Evolutionary conservation across 92 coral and sea anemone genomes (phyloP).

Genomic region (Siderastrea siderea): DNA sequence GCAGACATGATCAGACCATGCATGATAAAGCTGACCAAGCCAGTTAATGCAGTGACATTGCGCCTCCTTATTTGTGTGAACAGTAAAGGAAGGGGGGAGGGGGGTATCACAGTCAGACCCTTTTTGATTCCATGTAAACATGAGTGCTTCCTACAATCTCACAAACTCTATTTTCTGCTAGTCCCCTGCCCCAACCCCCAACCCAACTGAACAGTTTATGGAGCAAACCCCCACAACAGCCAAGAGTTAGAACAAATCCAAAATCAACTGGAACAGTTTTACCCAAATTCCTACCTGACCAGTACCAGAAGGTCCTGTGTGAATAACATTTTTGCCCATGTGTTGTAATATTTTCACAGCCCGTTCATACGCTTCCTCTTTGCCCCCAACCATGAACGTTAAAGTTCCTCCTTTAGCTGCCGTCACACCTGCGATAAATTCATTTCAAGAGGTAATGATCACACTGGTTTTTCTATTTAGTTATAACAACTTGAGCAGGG

Average conservation of each 20-base stretch:
- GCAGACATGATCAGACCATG: too few species aligned
- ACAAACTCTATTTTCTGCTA: too few species aligned
- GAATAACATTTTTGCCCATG: slow-evolving; percentile 95
- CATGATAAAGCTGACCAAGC: neutral
- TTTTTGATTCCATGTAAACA: neutral
- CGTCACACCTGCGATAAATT: slow-evolving; percentile 73
- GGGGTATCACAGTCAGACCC: too few species aligned
- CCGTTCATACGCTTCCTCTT: slow-evolving; percentile 83
- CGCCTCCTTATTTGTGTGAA: too few species aligned
- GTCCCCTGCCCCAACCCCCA: too few species aligned
- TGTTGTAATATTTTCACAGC: slow-evolving; percentile 85
- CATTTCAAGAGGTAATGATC: neutral
- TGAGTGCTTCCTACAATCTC: too few species aligned
- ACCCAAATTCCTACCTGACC: slow-evolving; percentile 79
- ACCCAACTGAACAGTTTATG: neutral
- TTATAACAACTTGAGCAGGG: too few species aligned
- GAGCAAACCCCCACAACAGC: neutral
- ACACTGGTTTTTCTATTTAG: neutral
- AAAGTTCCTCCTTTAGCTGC: slow-evolving; percentile 96
- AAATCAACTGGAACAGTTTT: neutral
- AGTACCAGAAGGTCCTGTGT: slow-evolving; percentile 91
- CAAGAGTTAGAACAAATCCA: too few species aligned
- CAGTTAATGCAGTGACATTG: neutral
- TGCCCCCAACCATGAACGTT: slow-evolving; percentile 99
- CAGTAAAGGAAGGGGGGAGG: too few species aligned